phyloP scores from a whole-genome alignment of 1,140 invertebrate genomes.

The Diabrotica virgifera region DNA sequence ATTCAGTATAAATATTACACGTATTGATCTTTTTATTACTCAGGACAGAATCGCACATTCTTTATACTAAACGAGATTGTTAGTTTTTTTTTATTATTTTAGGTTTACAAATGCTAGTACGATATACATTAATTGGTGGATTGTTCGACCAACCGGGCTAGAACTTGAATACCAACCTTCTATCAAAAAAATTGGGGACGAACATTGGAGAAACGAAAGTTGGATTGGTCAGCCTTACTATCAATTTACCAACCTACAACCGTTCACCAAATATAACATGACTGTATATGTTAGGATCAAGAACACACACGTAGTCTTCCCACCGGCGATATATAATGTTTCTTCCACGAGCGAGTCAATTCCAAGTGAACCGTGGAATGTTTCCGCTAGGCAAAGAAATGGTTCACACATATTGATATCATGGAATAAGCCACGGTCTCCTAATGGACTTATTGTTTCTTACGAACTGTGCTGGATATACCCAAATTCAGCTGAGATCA shows the following conservation, averaged over 20 bases:
- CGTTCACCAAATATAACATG: conserved; percentile 73
- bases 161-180: conserved; percentile 63
- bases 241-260: conserved; percentile 62
- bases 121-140: conserved; percentile 58
- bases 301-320: conserved; percentile 51
- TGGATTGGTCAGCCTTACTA: conserved; percentile 57
- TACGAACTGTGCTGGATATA: conserved; percentile 60
- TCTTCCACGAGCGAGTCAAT: conserved; percentile 62
- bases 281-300: conserved; percentile 69
- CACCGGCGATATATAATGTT: conserved; percentile 59
- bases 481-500: conserved; percentile 31
- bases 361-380: conserved; percentile 63
- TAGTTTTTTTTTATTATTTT: neutral
- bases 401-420: conserved; percentile 61
- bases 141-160: conserved; percentile 40
- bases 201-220: conserved; percentile 56
- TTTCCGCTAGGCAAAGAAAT: conserved; percentile 62
- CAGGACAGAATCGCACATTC: no score
- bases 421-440: conserved; percentile 63
- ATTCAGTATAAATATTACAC: no score
- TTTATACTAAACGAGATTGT: no score
- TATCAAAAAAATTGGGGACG: conserved; percentile 45
- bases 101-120: conserved; percentile 51
- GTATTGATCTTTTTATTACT: no score
- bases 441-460: conserved; percentile 61